Conservation (phyloP, 2,113 vertebrate species). For the Nannobrachium achirus region DNA sequence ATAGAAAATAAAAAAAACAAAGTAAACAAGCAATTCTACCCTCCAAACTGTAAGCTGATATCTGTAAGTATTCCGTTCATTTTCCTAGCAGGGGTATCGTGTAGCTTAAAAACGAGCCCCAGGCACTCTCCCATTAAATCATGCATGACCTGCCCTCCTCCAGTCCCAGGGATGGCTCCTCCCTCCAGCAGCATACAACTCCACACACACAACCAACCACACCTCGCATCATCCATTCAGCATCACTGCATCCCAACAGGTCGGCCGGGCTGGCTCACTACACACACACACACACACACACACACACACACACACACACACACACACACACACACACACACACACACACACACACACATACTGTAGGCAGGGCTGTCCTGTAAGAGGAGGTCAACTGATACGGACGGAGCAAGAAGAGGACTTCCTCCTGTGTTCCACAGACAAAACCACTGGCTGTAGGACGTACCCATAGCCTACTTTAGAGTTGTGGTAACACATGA, state of each 20-base stretch:
- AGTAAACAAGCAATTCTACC: conserved; percentile 17
- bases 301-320: conserved; percentile 1
- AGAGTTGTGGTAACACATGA: no score
- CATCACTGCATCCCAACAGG: conserved; percentile 36
- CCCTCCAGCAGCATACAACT: conserved; percentile 13
- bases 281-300: not conserved
- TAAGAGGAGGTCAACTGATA: no score
- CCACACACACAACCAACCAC: conserved; percentile 40
- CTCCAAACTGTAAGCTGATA: conserved; percentile 15
- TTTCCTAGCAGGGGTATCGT: conserved; percentile 2
- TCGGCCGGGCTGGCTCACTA: not conserved
- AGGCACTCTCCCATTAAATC: conserved; percentile 20
- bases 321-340: conserved; percentile 10
- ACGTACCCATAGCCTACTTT: no score
- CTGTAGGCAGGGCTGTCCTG: no score
- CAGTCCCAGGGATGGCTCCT: conserved; percentile 43
- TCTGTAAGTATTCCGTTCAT: conserved; percentile 1
- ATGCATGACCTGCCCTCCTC: conserved; percentile 7
- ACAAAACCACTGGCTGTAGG: no score
- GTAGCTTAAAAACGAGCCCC: not conserved
- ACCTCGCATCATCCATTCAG: conserved; percentile 30
- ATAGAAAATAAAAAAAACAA: conserved; percentile 11
- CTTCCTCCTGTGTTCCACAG: no score
- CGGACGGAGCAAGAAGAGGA: no score
- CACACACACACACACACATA: conserved; percentile 6